phyloP scores from a whole-genome alignment of 2,113 vertebrate species.

The Clarias gariepinus region DNA sequence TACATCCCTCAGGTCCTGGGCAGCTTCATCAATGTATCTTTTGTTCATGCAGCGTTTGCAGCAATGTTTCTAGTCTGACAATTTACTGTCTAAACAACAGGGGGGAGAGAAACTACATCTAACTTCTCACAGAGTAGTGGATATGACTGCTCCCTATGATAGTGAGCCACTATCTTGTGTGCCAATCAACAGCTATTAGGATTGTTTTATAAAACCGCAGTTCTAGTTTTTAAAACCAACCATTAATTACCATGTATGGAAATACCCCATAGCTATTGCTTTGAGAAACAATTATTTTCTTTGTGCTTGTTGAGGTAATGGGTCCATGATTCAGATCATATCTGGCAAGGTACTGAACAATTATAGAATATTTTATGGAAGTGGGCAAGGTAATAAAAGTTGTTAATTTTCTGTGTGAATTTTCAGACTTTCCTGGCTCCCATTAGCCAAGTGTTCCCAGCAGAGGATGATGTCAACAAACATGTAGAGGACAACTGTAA shows the following conservation, averaged over 20 bases:
- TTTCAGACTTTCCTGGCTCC: conserved; percentile 88
- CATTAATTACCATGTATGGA: neutral
- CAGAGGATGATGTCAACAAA: conserved; percentile 96
- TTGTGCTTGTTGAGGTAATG: neutral
- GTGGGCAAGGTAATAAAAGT: neutral
- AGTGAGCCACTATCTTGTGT: neutral
- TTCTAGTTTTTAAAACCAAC: neutral
- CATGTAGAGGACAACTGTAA: conserved; percentile 98
- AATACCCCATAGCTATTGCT: neutral
- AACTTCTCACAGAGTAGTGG: neutral
- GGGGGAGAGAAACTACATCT: neutral
- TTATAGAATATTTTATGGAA: conserved; percentile 22
- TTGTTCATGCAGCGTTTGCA: too few species aligned
- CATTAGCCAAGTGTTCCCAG: conserved; percentile 95
- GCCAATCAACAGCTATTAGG: neutral
- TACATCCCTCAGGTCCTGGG: neutral
- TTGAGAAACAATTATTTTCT: neutral
- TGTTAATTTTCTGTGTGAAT: conserved; percentile 44
- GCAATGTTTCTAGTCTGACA: neutral
- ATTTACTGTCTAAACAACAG: neutral
- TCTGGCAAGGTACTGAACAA: neutral
- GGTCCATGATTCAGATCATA: neutral
- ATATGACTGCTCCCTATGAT: neutral
- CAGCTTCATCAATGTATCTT: neutral
- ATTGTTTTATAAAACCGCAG: neutral